Base-by-base conservation (phyloP, 2,113 vertebrate species). In the Piliocolobus tephrosceles region DNA sequence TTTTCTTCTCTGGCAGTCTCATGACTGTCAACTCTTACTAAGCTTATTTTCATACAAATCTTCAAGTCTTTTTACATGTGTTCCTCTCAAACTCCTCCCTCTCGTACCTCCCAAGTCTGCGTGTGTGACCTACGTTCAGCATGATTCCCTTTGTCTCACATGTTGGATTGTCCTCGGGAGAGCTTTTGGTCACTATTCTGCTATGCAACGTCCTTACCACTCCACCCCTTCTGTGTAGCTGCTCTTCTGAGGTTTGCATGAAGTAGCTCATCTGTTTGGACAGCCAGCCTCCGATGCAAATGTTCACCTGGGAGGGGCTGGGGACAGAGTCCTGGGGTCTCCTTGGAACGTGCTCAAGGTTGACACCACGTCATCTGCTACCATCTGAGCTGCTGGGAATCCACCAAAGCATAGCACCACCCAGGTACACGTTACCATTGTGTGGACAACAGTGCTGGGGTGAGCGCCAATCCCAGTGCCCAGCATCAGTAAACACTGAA, bases 361-460 rank as follows among this genome's bases (percentile, higher is more conserved):
- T 12, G 66, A 50, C 57, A 35, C 18, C 3, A 1, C 0, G 0
- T 18, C 35, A 27, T 18, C 87, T 23, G 30, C 66, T 2, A 32
- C 4, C 92, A 70, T 23, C 3, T 1, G 0, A 45, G 25, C 20
- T 11, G n/a, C 58, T 10, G 3, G 1, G 55, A 47, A 40, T 8
- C 73, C 25, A 1, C 30, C 45, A 2, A 6, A 25, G 23, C 3
- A 11, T 8, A 5, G 10, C 7, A 11, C 14, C 2, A 12, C 14
- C 73, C 16, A 0, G 30, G 40, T 6, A 6, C 20, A 3, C 4
- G 0, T 43, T 3, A 10, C 76, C n/a, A 40, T 2, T 4, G 0
- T 55, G 47, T 9, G 8, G 38, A 25, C 14, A 0, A 3, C 7
- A 12, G 4, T 0, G 3, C 8, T n/a, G 3, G 10, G 14, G 9